phyloP scores from a whole-genome alignment of 92 coral and sea anemone species.

The Metridium senile region DNA sequence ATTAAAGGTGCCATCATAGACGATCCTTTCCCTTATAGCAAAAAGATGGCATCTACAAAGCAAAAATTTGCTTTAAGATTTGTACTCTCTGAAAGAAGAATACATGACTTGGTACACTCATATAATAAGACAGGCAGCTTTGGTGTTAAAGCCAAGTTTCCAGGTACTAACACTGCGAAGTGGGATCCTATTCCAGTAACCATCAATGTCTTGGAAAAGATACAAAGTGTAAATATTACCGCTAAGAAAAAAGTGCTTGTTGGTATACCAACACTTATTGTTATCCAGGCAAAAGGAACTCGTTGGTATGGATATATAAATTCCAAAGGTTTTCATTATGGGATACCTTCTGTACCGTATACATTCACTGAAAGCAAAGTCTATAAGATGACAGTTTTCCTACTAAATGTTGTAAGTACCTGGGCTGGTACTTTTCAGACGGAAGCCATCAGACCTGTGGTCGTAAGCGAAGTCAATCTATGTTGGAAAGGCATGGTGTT shows the following conservation, averaged over 20 bases:
- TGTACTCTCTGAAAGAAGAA: neutral
- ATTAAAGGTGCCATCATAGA: neutral
- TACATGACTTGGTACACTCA: neutral
- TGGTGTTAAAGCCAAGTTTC: neutral
- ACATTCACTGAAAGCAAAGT: neutral
- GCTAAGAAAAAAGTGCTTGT: neutral
- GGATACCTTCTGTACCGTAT: neutral
- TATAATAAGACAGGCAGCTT: neutral
- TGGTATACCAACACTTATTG: neutral
- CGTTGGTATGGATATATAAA: neutral
- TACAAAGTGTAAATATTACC: constrained; percentile 14
- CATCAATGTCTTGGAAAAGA: neutral
- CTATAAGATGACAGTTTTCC: neutral
- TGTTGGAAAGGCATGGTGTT: constrained; percentile 3
- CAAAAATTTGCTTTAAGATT: constrained; percentile 2
- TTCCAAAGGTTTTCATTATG: neutral
- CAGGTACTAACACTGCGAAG: neutral
- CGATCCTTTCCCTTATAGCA: neutral
- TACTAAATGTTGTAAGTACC: neutral
- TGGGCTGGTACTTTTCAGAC: neutral
- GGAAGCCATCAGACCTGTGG: neutral
- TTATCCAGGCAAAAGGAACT: constrained; percentile 14
- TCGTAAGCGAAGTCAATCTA: neutral
- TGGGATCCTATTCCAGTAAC: neutral
- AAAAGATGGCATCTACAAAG: neutral